Conservation (phyloP, 2,888 invertebrate species). For the Pimpla rufipes region DNA sequence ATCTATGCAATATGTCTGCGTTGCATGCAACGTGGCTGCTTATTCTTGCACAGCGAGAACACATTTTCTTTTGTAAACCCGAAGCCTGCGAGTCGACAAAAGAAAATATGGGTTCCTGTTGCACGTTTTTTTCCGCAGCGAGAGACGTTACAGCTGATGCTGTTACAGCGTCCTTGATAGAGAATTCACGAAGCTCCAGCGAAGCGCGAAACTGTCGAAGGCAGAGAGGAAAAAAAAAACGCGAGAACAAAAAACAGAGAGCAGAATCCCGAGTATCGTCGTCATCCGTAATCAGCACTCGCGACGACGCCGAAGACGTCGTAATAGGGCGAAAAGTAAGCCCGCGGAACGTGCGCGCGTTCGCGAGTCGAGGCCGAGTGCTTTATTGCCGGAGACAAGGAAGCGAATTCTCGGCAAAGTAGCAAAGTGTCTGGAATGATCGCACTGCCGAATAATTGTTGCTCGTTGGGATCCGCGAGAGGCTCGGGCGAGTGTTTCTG, state of each 20-base stretch:
- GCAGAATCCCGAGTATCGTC: conserved; percentile 11
- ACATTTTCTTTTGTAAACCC: background rate
- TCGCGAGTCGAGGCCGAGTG: conserved; percentile 40
- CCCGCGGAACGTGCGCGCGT: conserved; percentile 2
- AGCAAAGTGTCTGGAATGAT: conserved; percentile 43
- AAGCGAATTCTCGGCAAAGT: conserved; percentile 43
- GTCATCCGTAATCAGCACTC: conserved; percentile 26
- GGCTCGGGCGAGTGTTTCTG: conserved; percentile 54
- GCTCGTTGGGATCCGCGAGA: conserved; percentile 17
- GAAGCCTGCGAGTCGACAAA: background rate
- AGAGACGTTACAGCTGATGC: conserved; percentile 27
- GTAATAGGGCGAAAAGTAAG: conserved; percentile 9
- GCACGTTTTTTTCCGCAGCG: background rate
- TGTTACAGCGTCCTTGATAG: background rate
- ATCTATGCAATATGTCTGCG: background rate
- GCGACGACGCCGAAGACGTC: conserved; percentile 19
- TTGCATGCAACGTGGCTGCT: conserved; percentile 8
- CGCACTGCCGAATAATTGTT: conserved; percentile 52
- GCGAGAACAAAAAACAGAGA: background rate
- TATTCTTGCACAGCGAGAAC: conserved; percentile 6
- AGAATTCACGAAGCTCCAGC: conserved; percentile 29
- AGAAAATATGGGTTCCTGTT: background rate
- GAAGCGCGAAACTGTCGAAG: conserved; percentile 3
- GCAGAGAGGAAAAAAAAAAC: conserved; percentile 6
- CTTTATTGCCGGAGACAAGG: background rate